Conservation (phyloP, 2,797 vertebrate species). For the Threskiornis aethiopicus region DNA sequence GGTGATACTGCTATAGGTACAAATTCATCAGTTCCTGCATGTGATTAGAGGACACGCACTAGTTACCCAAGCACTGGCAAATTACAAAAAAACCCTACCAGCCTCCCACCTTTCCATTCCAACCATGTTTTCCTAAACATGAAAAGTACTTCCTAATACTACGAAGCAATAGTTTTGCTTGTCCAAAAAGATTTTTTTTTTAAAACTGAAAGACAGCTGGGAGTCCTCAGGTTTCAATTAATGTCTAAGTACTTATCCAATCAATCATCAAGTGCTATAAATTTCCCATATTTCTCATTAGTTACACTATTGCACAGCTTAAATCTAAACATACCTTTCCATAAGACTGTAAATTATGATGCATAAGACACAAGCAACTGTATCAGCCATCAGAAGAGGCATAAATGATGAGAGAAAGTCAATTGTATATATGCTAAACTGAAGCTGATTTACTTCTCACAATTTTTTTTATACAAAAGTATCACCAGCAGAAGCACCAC, state of each 20-base stretch:
- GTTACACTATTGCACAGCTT: constrained; percentile 56
- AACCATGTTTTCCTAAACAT: background rate
- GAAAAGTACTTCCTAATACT: background rate
- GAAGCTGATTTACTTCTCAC: constrained; percentile 60
- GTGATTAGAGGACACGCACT: background rate
- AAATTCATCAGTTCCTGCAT: background rate
- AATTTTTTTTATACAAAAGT: background rate
- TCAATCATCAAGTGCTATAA: constrained; percentile 62
- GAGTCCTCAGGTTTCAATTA: constrained; percentile 72
- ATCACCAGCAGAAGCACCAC: background rate
- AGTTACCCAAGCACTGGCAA: background rate
- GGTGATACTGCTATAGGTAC: background rate
- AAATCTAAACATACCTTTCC: constrained; percentile 64
- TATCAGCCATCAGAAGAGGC: background rate
- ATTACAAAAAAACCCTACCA: background rate
- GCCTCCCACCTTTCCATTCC: background rate
- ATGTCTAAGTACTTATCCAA: constrained; percentile 14
- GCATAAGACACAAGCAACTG: constrained; percentile 21
- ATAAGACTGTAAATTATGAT: constrained; percentile 47
- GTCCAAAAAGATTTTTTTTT: background rate
- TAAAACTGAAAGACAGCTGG: constrained; percentile 48
- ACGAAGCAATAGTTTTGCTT: background rate
- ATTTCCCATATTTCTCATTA: constrained; percentile 74
- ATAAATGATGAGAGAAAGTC: constrained; percentile 32
- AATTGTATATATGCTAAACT: background rate